Evolutionary conservation across 2,888 invertebrate genomes (phyloP).

Genomic region (Nasonia oneida): DNA sequence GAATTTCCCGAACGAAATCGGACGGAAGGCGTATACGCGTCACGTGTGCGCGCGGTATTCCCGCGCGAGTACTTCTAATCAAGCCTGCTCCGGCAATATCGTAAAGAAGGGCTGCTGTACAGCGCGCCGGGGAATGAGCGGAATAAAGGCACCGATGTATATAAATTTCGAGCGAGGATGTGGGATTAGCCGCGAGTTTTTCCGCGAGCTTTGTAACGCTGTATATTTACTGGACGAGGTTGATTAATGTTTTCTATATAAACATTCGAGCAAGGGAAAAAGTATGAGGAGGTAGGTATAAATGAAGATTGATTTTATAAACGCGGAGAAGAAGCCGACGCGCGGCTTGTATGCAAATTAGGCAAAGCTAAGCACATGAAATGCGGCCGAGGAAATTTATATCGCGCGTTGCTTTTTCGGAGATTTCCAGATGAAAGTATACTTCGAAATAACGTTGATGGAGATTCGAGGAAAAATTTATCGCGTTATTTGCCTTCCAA

Average conservation of each 20-base stretch:
- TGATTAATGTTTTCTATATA: conserved; percentile 1
- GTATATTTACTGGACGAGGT: neutral
- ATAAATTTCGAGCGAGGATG: neutral
- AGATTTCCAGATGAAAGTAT: neutral
- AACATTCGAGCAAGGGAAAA: neutral
- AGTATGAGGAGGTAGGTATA: neutral
- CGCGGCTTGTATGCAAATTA: neutral
- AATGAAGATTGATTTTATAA: neutral
- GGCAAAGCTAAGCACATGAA: neutral
- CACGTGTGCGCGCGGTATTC: neutral
- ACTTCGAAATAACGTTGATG: neutral
- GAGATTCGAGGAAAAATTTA: neutral
- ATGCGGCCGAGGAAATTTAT: neutral
- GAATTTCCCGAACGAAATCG: neutral
- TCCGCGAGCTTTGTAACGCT: neutral
- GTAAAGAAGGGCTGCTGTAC: conserved; percentile 15
- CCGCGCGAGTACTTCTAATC: conserved; percentile 30
- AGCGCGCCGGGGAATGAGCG: neutral
- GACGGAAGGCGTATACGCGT: neutral
- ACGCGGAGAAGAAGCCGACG: neutral
- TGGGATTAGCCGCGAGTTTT: neutral
- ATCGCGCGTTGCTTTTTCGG: neutral
- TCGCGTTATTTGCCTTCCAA: neutral
- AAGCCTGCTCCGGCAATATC: conserved; percentile 11
- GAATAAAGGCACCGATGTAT: neutral